Base-by-base conservation (phyloP, 2,113 vertebrate species). In the Cavia porcellus region DNA sequence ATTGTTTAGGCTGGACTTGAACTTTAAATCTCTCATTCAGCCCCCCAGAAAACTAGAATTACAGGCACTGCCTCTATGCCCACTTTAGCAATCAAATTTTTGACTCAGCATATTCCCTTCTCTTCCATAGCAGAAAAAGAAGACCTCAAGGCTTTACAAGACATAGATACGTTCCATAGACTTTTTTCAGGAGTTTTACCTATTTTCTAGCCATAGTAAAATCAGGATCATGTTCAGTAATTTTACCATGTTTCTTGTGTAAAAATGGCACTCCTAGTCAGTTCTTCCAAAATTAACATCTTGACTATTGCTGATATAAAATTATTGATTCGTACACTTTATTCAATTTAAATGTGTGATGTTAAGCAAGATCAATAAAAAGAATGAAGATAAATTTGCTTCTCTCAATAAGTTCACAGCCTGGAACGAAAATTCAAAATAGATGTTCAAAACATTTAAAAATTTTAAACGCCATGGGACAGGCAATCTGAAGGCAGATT, bases 221-320 rank as follows among this genome's bases (percentile, higher is more conserved):
- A 88, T 95, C 13, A 62, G 42, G 92, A 77, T 92, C 59, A 86
- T 57, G 15, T n/a, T 62, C 57, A 68, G 30, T 82, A 83, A 82
- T 79, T 83, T 83, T 22, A 70, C 35, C 19, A 47, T 5, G 5
- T 80, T 20, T 42, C 42, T 28, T 92, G n/a, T 89, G 22, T 77
- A 86, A 95, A 45, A 75, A 13, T 55, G 10, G 70, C 47, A 32
- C 72, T 15, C 4, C 30, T 28, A 25, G 7, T 80, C n/a, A 86
- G 15, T 77, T 77, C 45, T 50, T 12, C 85, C 10, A 72, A 25
- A 45, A 22, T 38, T 32, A 86, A n/a, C 64, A 89, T 4, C 85
- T 96, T 91, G 50, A 85, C 38, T 59, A 0, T n/a, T 50, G 61
- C n/a, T 84, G 22, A 25, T 25, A 79, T 38, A 75, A 83, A 97